Base-by-base conservation (phyloP, 2,888 invertebrate genomes). In the Euclidia mi region DNA sequence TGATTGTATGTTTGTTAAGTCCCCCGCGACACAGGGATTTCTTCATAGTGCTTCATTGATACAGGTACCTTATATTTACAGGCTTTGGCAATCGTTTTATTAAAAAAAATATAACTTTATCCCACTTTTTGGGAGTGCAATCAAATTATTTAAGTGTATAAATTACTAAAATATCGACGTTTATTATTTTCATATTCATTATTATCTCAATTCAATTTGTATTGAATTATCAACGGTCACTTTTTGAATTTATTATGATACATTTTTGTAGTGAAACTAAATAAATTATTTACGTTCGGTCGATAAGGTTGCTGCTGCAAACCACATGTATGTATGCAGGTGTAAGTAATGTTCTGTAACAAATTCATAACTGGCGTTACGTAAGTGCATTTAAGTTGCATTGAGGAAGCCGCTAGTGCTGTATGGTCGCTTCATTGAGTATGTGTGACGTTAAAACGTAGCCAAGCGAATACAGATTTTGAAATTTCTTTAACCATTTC, bases 151-250 rank as follows among this genome's bases (percentile, higher is more conserved):
- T 29, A 51, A 35, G 11, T 47, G 7, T 18, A 20, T 35, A 32
- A 28, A 37, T 56, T 47, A 47, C 17, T 44, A 56, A 49, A 52
- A 51, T n/a, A 49, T 51, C 50, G 55, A 32, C 44, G 25, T n/a
- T 17, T 51, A 55, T 46, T 37, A 35, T 56, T 51, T 7, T 43
- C 12, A 52, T 56, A 56, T 61, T 56, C 32, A 29, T 45, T 71
- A 67, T 50, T 57, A 65, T 47, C 50, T 57, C 15, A 57, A 20
- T 74, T 69, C 62, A 57, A 66, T 71, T 69, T 70, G 64, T 71
- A 43, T 41, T 28, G 12, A 55, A 64, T 71, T 67, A 11, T 12
- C 10, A 45, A 41, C 51, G 59, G 53, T 55, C 18, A 32, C 28
- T 32, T 53, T 31, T 40, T 15, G 41, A 47, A 48, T 63, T 51